Base-by-base conservation (phyloP, 2,797 vertebrate genomes). In the Melanotaenia trifasciata region DNA sequence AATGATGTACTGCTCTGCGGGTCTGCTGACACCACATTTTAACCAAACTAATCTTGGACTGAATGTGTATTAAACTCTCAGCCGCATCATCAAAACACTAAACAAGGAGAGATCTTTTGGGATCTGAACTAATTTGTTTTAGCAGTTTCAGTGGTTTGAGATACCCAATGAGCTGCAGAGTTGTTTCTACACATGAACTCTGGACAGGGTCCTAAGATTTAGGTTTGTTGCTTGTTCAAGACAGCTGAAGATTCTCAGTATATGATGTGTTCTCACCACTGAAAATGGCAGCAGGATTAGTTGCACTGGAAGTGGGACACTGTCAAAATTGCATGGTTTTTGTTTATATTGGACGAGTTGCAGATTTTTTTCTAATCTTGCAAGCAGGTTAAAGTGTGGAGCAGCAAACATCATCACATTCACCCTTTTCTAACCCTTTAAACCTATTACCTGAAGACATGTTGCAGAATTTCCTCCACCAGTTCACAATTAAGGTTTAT, bases 11-110 rank as follows among this genome's bases (percentile, higher is more conserved):
- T 45, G 36, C 12, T 4, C 38, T 40, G 38, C 14, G 4, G 40
- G 40, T 45, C 16, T 45, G 45, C 43, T n/a, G 45, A 20, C 45
- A 33, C 1, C 45, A 43, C 1, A 32, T 33, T 58, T 45, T 26
- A 0, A 35, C 51, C 50, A 24, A 53, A 24, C 14, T 11, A 26
- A 24, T 10, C 56, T 59, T 53, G 12, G 36, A 26, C 22, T 35
- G 60, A 30, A 45, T 70, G 18, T 68, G 57, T 36, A 10, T 56
- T 30, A 24, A 26, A 4, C 35, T 56, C 47, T 67, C 22, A 26
- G 22, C 8, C 18, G 32, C 26, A 12, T 59, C 5, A 58, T 35
- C 7, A 12, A n/a, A 35, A 58, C 30, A 32, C 24, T 16, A 66
- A 14, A 20, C n/a, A 1, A 32, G 8, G 24, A 32, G 24, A 32